phyloP scores from a whole-genome alignment of 1,140 invertebrate species.

The Brachionus koreanus region DNA sequence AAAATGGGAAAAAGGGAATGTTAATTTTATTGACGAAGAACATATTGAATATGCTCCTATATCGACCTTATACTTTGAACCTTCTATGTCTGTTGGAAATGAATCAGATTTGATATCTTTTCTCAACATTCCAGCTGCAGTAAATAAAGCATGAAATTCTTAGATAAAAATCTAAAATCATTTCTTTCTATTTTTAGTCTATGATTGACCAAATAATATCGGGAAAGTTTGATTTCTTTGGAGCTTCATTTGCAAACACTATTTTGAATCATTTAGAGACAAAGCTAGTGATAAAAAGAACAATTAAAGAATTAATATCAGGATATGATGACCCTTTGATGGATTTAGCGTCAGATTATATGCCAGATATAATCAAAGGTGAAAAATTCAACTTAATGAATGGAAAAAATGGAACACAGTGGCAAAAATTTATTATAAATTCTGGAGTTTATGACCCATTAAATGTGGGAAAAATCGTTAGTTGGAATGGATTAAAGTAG shows the following conservation, averaged over 20 bases:
- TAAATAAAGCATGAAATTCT: background rate
- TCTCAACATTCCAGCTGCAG: conserved; percentile 3
- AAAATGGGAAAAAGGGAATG: background rate
- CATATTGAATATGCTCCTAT: background rate
- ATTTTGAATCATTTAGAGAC: background rate
- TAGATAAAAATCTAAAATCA: background rate
- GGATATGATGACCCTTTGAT: conserved; percentile 35
- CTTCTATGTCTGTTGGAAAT: background rate
- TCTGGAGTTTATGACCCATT: background rate
- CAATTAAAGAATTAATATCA: conserved; percentile 14
- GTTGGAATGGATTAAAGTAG: conserved; percentile 29
- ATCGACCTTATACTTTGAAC: background rate
- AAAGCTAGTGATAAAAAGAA: background rate
- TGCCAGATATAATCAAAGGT: conserved; percentile 5
- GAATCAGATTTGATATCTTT: conserved; percentile 29
- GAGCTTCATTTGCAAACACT: background rate
- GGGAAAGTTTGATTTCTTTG: background rate
- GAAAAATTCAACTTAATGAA: conserved; percentile 29
- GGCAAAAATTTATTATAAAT: conserved; percentile 14
- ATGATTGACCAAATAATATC: conserved; percentile 7
- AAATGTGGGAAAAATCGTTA: background rate
- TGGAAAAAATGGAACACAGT: conserved; percentile 30
- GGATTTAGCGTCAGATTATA: background rate
- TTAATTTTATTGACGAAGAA: background rate
- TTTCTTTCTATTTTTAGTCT: background rate